Conservation (phyloP, 2,888 invertebrate genomes). For the Imbricaverruca yamaguchii region DNA sequence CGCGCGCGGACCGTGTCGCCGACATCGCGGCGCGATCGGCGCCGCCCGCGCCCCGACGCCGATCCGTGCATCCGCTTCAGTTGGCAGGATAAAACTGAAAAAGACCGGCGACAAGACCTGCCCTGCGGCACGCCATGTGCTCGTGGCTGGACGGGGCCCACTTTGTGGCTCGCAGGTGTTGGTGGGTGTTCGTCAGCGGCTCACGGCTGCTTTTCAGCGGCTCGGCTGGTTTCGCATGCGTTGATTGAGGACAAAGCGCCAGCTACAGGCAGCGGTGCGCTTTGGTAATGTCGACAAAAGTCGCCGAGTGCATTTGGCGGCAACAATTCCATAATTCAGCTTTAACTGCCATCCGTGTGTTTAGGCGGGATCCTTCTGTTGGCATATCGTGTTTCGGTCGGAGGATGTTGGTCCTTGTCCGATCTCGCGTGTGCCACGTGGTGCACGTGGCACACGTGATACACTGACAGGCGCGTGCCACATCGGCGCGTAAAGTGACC, state of each 20-base stretch:
- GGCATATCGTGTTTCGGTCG: too few species aligned
- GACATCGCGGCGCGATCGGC: not conserved
- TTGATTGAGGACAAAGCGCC: not conserved
- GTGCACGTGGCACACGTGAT: too few species aligned
- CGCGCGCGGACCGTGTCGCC: too few species aligned
- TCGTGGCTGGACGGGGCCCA: not conserved
- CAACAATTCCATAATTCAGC: conserved; percentile 1
- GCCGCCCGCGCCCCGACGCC: not conserved
- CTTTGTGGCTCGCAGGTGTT: not conserved
- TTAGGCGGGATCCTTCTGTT: too few species aligned
- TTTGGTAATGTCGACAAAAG: not conserved
- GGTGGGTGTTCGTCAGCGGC: not conserved
- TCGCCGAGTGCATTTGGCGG: not conserved
- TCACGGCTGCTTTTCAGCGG: not conserved
- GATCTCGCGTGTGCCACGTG: too few species aligned
- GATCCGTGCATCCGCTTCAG: not conserved
- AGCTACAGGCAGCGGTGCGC: too few species aligned
- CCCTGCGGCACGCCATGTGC: not conserved
- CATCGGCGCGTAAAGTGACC: too few species aligned
- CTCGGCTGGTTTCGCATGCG: not conserved
- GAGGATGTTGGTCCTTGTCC: too few species aligned
- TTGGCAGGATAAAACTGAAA: too few species aligned
- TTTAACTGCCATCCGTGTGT: not conserved
- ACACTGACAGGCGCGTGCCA: too few species aligned
- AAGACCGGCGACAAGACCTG: too few species aligned